Base-by-base conservation (phyloP, 2,113 vertebrate genomes). In the Semicossyphus pulcher region DNA sequence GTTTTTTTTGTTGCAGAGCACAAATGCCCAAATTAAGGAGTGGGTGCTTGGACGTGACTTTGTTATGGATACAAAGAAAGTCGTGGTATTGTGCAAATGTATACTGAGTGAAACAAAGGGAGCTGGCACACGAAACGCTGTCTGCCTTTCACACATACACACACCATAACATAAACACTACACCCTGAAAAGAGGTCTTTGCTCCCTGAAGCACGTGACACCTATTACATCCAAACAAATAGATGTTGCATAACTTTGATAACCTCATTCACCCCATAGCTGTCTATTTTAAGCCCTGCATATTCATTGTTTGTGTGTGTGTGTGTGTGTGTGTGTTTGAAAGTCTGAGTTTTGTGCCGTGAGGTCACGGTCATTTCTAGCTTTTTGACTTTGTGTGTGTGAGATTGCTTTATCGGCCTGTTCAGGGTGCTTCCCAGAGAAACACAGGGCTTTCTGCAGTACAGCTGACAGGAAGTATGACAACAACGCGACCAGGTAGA, bases 391-490 rank as follows among this genome's bases (percentile, higher is more conserved):
- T 28, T 44, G 20, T 32, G 9, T 54, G 25, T 11, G 3, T 47
- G 56, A 37, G 34, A 61, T 15, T 52, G 25, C 14, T 2, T 44
- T 15, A 12, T 62, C 57, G 67, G 62, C 26, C 37, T 69, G 10
- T 64, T 75, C 53, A 31, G 62, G 32, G 23, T 73, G 28, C 51
- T 56, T 51, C 70, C 77, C 44, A 11, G n/a, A 59, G 52, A 75
- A 47, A 41, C 1, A 2, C 31, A 41, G 16, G 25, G 23, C 4
- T 85, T 83, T 89, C 52, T 10, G 72, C 51, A 65, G 56, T 69
- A 65, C 48, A 88, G 73, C 79, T 86, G 79, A 34, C 52, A 84
- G 81, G 84, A 89, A 88, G 72, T 63, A 16, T 39, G 66, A 71
- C 49, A 61, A 14, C 21, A 15, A n/a, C n/a, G n/a, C n/a, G n/a